Conservation (phyloP, 2,888 invertebrate genomes). For the Dynastes tityus region DNA sequence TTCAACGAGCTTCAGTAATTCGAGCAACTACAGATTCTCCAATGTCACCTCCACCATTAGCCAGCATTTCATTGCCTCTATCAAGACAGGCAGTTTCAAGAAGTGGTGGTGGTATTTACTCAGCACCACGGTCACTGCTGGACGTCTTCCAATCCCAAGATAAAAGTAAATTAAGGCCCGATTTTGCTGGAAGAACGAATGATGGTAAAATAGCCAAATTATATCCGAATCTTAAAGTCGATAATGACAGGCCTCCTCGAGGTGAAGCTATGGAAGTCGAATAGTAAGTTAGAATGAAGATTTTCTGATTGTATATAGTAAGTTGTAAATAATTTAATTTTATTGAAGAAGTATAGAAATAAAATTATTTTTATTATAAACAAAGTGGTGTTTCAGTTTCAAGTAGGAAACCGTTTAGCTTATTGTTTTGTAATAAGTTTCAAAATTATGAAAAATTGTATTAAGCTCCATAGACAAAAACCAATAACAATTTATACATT, state of each 20-base stretch:
- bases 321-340: slow-evolving; percentile 1
- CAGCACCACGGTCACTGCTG: slow-evolving; percentile 74
- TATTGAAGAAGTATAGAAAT: neutral
- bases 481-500: no score
- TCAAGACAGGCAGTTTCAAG: slow-evolving; percentile 59
- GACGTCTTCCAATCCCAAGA: slow-evolving; percentile 79
- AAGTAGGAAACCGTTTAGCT: no score
- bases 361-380: slow-evolving; percentile 2
- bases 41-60: slow-evolving; percentile 82
- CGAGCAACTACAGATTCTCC: slow-evolving; percentile 90
- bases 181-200: slow-evolving; percentile 75
- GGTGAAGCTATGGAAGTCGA: slow-evolving; percentile 65
- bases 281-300: neutral
- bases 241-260: slow-evolving; percentile 69
- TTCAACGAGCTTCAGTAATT: slow-evolving; percentile 72
- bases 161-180: slow-evolving; percentile 70
- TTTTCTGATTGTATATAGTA: slow-evolving; percentile 13
- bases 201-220: slow-evolving; percentile 79
- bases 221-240: slow-evolving; percentile 80
- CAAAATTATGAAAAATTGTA: no score
- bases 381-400: no score
- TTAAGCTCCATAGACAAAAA: no score
- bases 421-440: no score
- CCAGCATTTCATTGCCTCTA: slow-evolving; percentile 63
- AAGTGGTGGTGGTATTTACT: slow-evolving; percentile 64